Evolutionary conservation across 1,140 invertebrate genomes (phyloP).

Genomic region (Danaus melanippus): DNA sequence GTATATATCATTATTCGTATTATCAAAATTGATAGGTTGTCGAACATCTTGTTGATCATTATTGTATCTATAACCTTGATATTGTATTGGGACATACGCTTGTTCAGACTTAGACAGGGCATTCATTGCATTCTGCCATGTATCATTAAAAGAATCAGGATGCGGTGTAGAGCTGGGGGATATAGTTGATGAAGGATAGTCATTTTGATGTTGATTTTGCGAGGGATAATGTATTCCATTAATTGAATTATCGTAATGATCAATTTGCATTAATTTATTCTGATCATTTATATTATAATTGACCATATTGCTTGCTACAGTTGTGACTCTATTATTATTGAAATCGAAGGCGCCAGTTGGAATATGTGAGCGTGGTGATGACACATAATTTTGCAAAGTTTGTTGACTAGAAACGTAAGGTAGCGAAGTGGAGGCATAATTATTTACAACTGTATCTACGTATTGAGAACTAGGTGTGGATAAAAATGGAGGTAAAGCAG

Average conservation of each 20-base stretch:
- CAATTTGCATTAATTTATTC: slow-evolving; percentile 57
- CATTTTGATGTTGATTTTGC: slow-evolving; percentile 51
- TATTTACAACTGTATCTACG: slow-evolving; percentile 42
- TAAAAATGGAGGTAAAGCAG: slow-evolving; percentile 47
- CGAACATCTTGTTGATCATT: slow-evolving; percentile 37
- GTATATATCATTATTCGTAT: slow-evolving; percentile 43
- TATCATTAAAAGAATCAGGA: slow-evolving; percentile 34
- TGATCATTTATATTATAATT: slow-evolving; percentile 36
- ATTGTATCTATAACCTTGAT: slow-evolving; percentile 41
- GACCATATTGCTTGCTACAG: slow-evolving; percentile 30
- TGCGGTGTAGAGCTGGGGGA: slow-evolving; percentile 40
- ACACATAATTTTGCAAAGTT: slow-evolving; percentile 57
- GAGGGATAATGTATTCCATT: slow-evolving; percentile 54
- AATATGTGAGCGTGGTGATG: slow-evolving; percentile 46
- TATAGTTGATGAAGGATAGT: slow-evolving; percentile 42
- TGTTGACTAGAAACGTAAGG: slow-evolving; percentile 52
- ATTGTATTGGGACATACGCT: slow-evolving; percentile 34
- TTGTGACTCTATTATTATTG: slow-evolving; percentile 39
- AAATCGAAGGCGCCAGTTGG: slow-evolving; percentile 49
- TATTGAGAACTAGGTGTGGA: slow-evolving; percentile 58
- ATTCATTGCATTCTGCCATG: slow-evolving; percentile 41
- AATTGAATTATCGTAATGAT: slow-evolving; percentile 64
- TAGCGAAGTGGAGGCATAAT: slow-evolving; percentile 56
- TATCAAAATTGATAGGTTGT: slow-evolving; percentile 34
- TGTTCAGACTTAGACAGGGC: slow-evolving; percentile 44